A percentile compares a stretch with the other conserved stretches of the same genome.
phyloP scores from a whole-genome alignment of 2,888 invertebrate genomes.

The Platerodrilus igneus region DNA sequence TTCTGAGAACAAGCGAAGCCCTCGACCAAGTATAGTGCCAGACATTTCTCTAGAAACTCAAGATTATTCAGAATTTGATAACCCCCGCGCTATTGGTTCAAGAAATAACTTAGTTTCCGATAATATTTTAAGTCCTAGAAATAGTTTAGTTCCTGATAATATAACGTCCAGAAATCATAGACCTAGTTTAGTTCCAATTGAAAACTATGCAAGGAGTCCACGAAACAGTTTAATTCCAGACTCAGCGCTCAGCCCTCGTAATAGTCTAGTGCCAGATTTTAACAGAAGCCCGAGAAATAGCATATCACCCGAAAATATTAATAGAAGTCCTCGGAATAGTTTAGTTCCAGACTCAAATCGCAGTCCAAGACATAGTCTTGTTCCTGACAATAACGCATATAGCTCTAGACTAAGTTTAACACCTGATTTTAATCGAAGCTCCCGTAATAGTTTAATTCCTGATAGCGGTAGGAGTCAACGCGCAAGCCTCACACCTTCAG shows the following conservation, averaged over 20 bases:
- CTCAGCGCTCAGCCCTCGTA: slow-evolving; percentile 55
- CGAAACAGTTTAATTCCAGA: slow-evolving; percentile 58
- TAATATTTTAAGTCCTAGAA: slow-evolving; percentile 52
- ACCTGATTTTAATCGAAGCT: slow-evolving; percentile 49
- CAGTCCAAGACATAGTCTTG: slow-evolving; percentile 60
- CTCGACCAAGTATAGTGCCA: slow-evolving; percentile 46
- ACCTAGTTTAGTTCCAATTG: slow-evolving; percentile 59
- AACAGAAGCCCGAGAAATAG: slow-evolving; percentile 59
- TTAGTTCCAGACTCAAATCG: slow-evolving; percentile 39
- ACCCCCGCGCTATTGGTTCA: slow-evolving; percentile 51
- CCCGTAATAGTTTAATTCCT: slow-evolving; percentile 54
- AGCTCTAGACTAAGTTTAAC: slow-evolving; percentile 45
- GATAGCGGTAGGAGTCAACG: slow-evolving; percentile 48
- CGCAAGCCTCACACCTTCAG: slow-evolving; percentile 58
- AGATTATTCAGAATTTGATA: slow-evolving; percentile 47
- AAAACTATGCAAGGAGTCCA: slow-evolving; percentile 55
- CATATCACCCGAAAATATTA: slow-evolving; percentile 51
- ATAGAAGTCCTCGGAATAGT: slow-evolving; percentile 55
- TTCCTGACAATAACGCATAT: slow-evolving; percentile 52
- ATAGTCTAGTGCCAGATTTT: slow-evolving; percentile 56
- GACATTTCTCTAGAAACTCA: slow-evolving; percentile 48
- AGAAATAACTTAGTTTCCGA: slow-evolving; percentile 59
- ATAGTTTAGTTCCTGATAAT: slow-evolving; percentile 59
- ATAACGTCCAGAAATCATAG: slow-evolving; percentile 47
- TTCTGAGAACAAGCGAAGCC: slow-evolving; percentile 48